Base-by-base conservation (phyloP, 2,113 vertebrate species). In the Myiagra hebetior region DNA sequence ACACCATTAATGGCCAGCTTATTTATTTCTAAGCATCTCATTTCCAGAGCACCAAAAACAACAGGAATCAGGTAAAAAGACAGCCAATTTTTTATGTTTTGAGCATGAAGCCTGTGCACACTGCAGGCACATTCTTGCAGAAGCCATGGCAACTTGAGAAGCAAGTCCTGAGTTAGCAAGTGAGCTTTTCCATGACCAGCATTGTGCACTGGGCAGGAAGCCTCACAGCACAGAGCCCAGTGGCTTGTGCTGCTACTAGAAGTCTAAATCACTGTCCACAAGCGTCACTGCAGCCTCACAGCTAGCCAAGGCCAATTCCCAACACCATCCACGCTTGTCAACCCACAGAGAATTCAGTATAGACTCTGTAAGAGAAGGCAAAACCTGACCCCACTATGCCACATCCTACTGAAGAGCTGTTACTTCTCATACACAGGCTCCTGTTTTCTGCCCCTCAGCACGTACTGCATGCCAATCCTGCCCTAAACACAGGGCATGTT, bases 1-100 rank as follows among this genome's bases (percentile, higher is more conserved):
- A 1, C 33, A 63, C 18, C 15, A 39, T 84, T 89, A 93, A 82
- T 0, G 7, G 62, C 26, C 60, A 85, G 9, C 41, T 94, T 96
- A 87, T 87, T 94, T 96, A 95, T 91, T 95, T 79, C 85, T 76
- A 89, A 82, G 42, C 37, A 64, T 90, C 87, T 88, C 24, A 17
- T 93, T 92, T 82, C 44, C 39, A 67, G 62, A 78, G 65, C 47
- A 80, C 13, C 3, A 1, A 53, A 91, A 95, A 12, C 49, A 88
- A 85, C 10, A 70, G 69, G 52, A 87, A 95, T n/a, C 37, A 72
- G 63, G 73, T 35, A 80, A 84, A 92, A 82, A 0, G 0, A 22
- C 62, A 89, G 44, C 6, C 4, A 42, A 6, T n/a, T 47, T 91
- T 85, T 75, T 33, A 52, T 30, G 23, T 39, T 92, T 64, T 69